Evolutionary conservation across 2,888 invertebrate species (phyloP).

Genomic region (Rhagophthalmus giganteus): DNA sequence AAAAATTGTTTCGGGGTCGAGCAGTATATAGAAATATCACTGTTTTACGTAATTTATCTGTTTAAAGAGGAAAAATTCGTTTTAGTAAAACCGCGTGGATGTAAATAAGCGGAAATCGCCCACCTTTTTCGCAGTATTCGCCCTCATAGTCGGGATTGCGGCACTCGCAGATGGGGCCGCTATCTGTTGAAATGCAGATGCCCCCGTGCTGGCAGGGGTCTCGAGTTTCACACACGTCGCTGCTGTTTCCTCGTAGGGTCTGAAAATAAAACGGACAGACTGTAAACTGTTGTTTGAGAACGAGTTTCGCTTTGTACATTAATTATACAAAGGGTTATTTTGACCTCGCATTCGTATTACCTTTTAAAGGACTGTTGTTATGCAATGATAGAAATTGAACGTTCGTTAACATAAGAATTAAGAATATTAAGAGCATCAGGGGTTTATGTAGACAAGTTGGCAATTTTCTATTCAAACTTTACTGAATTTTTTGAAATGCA

Average conservation of each 20-base stretch:
- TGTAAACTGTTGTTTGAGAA: constrained; percentile 17
- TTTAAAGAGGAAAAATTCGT: constrained; percentile 5
- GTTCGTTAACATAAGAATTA: neutral
- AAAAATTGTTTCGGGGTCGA: constrained; percentile 12
- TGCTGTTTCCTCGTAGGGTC: constrained; percentile 65
- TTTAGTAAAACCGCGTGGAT: constrained; percentile 7
- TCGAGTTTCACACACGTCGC: constrained; percentile 82
- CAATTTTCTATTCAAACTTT: neutral
- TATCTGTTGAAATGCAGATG: constrained; percentile 93
- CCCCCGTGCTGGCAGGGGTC: constrained; percentile 95
- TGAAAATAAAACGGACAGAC: constrained; percentile 45
- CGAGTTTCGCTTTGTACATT: constrained; percentile 12
- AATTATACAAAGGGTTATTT: constrained; percentile 15
- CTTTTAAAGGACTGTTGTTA: constrained; percentile 1
- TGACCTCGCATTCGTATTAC: neutral
- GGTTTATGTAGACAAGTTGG: neutral
- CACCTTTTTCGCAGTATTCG: constrained; percentile 92
- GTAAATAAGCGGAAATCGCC: constrained; percentile 33
- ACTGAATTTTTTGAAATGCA: neutral
- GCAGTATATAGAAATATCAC: constrained; percentile 12
- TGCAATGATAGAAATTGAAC: neutral
- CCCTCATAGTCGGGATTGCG: constrained; percentile 91
- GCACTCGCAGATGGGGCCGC: constrained; percentile 94
- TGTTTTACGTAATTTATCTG: constrained; percentile 8
- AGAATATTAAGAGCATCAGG: neutral